phyloP scores from a whole-genome alignment of 2,888 invertebrate species.

The Microctonus aethiopoides region DNA sequence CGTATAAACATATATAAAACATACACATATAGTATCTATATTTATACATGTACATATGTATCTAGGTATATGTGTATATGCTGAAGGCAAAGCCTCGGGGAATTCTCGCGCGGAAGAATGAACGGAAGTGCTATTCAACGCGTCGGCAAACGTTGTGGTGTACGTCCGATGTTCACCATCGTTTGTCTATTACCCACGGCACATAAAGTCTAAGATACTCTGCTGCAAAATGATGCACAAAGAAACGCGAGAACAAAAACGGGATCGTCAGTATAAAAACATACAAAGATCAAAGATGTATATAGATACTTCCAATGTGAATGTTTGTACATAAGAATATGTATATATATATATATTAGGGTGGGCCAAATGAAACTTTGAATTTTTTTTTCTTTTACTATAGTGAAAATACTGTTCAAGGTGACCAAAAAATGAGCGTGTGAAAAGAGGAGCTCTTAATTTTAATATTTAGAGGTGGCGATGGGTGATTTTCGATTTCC shows the following conservation, averaged over 20 bases:
- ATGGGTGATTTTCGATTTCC: too few relatives aligned
- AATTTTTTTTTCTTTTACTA: too few relatives aligned
- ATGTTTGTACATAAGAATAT: neutral
- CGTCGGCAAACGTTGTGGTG: slow-evolving; percentile 26
- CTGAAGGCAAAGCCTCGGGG: slow-evolving; percentile 20
- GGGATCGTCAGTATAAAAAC: neutral
- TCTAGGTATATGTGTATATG: neutral
- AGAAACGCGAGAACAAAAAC: slow-evolving; percentile 14
- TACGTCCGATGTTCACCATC: slow-evolving; percentile 38
- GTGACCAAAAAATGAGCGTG: too few relatives aligned
- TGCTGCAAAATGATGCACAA: slow-evolving; percentile 15
- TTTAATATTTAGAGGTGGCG: too few relatives aligned
- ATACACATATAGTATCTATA: too few relatives aligned
- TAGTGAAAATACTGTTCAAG: too few relatives aligned
- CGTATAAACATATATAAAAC: too few relatives aligned
- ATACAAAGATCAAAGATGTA: neutral
- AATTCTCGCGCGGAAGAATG: slow-evolving; percentile 41
- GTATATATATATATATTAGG: neutral
- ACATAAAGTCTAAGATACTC: slow-evolving; percentile 38
- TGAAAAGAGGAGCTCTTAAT: too few relatives aligned
- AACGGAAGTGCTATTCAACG: slow-evolving; percentile 43
- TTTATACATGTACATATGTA: neutral
- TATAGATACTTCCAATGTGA: too few relatives aligned
- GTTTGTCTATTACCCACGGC: slow-evolving; percentile 42
- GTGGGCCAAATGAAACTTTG: too few relatives aligned